A percentile compares a stretch with the other conserved stretches of the same genome.
Evolutionary conservation across 1,140 invertebrate genomes (phyloP).

Genomic region (Harpegnathos saltator): DNA sequence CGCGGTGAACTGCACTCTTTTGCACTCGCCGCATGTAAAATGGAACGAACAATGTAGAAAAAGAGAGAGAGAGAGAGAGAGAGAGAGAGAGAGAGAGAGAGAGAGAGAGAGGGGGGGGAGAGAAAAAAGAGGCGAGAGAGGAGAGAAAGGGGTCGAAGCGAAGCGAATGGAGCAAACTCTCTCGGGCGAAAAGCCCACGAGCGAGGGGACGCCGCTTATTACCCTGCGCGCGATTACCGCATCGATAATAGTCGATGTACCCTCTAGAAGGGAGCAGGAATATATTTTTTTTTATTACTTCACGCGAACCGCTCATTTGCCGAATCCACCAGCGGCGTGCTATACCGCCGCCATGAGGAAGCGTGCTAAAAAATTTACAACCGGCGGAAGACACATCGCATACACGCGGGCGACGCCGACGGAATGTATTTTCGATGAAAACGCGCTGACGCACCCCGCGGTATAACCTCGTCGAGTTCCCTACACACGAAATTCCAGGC

Average conservation of each 20-base stretch:
- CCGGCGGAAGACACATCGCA: too few relatives aligned
- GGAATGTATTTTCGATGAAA: conserved; percentile 11
- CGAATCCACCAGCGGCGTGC: too few relatives aligned
- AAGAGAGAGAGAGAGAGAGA: background rate
- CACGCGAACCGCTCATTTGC: too few relatives aligned
- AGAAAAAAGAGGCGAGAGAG: background rate
- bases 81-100: background rate
- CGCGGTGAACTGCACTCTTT: too few relatives aligned
- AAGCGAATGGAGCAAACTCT: background rate
- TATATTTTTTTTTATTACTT: too few relatives aligned
- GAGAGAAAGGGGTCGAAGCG: background rate
- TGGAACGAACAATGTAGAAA: too few relatives aligned
- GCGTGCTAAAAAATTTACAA: too few relatives aligned
- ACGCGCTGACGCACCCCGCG: conserved; percentile 16
- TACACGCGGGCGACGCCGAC: too few relatives aligned
- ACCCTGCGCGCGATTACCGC: background rate
- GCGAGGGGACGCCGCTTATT: background rate
- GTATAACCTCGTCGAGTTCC: conserved; percentile 43
- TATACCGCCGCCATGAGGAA: too few relatives aligned
- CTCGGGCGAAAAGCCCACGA: background rate
- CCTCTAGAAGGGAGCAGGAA: background rate
- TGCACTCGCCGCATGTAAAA: too few relatives aligned
- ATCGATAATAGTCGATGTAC: conserved; percentile 33
- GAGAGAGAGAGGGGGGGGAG: background rate
- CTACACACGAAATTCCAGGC: background rate